Evolutionary conservation across 2,113 vertebrate genomes (phyloP), one percentile per base, ranked within the genome.

Genomic region (Aegypius monachus): DNA sequence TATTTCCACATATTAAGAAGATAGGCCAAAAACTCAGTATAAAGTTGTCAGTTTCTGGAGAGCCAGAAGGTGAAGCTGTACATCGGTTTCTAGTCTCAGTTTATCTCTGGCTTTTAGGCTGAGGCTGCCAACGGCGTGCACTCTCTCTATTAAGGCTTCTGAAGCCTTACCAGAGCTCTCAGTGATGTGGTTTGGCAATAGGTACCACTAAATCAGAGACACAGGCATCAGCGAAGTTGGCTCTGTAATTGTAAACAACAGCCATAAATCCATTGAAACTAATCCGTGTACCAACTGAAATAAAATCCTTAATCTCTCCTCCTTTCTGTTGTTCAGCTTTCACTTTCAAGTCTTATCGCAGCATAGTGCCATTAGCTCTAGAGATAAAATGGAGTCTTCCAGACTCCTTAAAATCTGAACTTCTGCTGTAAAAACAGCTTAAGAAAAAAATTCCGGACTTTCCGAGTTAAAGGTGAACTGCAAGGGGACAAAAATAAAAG

Each of bases 301-400:
- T 42, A 91, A 95, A 96, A 91, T 86, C 93, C 85, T 75, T 95
- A 95, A 90, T 93, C 94, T 91, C 12, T 1, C 26, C 58, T 79
- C 71, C 59, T 82, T 90, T 96, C 66, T 96, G 86, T 77, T 95
- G 78, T 79, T 77, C 81, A 94, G 78, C 55, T 96, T 95, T 94
- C 93, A 88, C 94, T 97, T 95, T 97, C 94, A 96, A 94, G 91
- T 94, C 53, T 96, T 97, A 90, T 97, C 94, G 53, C 47, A 85
- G 42, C 26, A 32, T 8, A 88, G 42, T 26, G 75, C 78, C 87
- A 63, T 93, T 90, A 94, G 63, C 58, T 73, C 31, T 68, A 73
- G 22, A 94, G 91, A 94, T 94, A 85, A 93, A 93, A 91, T 16
- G 29, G 66, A 90, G 48, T 58, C 91, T 86, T 95, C 78, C 93